Evolutionary conservation across 2,113 vertebrate species (phyloP), one percentile per base, ranked within the genome.

Genomic region (Petaurus breviceps): DNA sequence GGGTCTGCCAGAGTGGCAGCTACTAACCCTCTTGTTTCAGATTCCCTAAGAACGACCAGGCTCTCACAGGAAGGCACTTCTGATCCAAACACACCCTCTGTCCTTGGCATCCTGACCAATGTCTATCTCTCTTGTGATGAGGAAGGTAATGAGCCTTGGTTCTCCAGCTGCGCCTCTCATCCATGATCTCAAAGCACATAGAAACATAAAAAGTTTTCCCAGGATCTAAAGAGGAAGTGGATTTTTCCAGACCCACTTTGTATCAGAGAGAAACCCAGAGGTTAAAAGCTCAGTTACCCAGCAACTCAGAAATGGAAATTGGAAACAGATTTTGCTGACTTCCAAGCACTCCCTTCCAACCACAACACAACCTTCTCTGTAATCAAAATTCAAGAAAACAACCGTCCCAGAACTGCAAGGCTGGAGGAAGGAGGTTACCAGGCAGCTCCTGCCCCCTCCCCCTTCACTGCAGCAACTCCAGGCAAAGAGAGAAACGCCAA

Each of bases 311-410:
- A 50, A 49, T 47, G 90, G 49, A 49, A 90, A 90, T 90, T 90
- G 90, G 28, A 90, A 90, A 90, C 46, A 90, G 90, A 51, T 49
- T 90, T 50, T 95, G 98, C 97, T 97, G 97, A 98, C 94, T 90
- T 51, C 94, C 96, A 93, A 90, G 95, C 54, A 49, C 77, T 96
- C 10, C 0, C 55, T 47, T 2, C 52, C 50, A 89, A 77, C 96
- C 94, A 54, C 95, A 96, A 55, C 84, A 24, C n/a, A 51, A 47
- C 92, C 97, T 23, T 50, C 96, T 97, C 98, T 95, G 51, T 98
- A 95, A 98, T 98, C 98, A 98, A 94, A 96, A 53, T 24, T 68
- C 94, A 93, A 61, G 95, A 95, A 46, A 91, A 92, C 54, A 77
- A 96, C 94, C 97, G 51, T 97, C 96, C 28, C 97, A 97, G 96